Percentiles rank a stretch among this genome's conserved stretches.
Conservation (phyloP, 1,140 invertebrate genomes). For the Agrypnia vestita region DNA sequence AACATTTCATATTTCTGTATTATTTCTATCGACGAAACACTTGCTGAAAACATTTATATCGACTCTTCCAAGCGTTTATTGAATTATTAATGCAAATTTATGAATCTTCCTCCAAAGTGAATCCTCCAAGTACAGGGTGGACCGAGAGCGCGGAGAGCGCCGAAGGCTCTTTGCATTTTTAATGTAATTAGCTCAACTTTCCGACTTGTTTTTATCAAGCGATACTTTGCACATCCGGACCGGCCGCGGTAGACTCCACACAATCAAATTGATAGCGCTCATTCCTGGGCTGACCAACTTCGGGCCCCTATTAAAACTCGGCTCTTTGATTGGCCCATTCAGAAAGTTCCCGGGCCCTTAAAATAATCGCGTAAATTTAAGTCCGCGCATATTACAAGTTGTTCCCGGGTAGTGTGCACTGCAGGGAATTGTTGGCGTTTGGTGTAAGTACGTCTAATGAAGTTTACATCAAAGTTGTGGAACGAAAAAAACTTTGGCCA, state of each 20-base stretch:
- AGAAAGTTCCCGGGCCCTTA: conserved; percentile 13
- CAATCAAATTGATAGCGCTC: conserved; percentile 19
- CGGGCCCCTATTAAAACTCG: conserved; percentile 1
- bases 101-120: neutral
- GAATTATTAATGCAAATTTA: conserved; percentile 14
- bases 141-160: neutral
- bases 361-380: conserved; percentile 34
- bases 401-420: neutral
- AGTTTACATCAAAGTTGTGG: no score
- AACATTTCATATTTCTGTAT: no score
- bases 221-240: conserved; percentile 19
- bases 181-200: conserved; percentile 53
- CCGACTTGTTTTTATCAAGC: conserved; percentile 41
- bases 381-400: neutral
- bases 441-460: no score
- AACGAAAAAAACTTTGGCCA: no score
- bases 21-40: no score
- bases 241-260: neutral
- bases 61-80: no score
- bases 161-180: conserved; percentile 51
- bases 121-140: neutral
- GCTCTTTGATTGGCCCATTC: conserved; percentile 33
- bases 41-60: no score
- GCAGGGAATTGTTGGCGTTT: neutral
- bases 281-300: conserved; percentile 10